phyloP scores from a whole-genome alignment of 2,113 vertebrate genomes.

The Tragelaphus imberbis region DNA sequence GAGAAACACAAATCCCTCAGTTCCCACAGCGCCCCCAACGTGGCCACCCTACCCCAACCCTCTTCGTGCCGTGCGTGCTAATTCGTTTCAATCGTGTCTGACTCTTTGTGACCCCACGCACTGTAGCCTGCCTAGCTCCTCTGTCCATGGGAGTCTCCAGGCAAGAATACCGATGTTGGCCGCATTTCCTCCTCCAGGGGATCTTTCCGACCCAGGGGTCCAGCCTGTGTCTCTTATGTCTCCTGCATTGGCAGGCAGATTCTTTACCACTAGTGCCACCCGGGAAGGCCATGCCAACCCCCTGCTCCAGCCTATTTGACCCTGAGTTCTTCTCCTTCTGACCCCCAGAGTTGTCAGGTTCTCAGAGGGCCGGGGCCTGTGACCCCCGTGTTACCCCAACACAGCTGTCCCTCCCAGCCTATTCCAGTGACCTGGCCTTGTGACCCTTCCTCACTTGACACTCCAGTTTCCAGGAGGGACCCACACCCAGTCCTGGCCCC shows the following conservation, averaged over 20 bases:
- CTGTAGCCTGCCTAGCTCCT: neutral
- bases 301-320: neutral
- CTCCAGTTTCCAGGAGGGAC: neutral
- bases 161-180: neutral
- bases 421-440: neutral
- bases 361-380: neutral
- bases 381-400: neutral
- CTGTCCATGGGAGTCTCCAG: neutral
- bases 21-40: neutral
- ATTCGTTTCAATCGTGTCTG: neutral
- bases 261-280: neutral
- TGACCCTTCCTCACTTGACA: neutral
- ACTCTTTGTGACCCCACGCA: neutral
- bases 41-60: neutral
- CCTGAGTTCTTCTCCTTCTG: neutral
- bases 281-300: neutral
- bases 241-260: neutral
- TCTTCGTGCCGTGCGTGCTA: rapidly evolving
- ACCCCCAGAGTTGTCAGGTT: neutral
- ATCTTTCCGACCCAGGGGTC: neutral
- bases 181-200: neutral
- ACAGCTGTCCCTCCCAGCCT: neutral
- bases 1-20: neutral
- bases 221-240: neutral
- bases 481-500: neutral